phyloP scores from a whole-genome alignment of 2,797 vertebrate species.

The Acanthurus leucopareius region DNA sequence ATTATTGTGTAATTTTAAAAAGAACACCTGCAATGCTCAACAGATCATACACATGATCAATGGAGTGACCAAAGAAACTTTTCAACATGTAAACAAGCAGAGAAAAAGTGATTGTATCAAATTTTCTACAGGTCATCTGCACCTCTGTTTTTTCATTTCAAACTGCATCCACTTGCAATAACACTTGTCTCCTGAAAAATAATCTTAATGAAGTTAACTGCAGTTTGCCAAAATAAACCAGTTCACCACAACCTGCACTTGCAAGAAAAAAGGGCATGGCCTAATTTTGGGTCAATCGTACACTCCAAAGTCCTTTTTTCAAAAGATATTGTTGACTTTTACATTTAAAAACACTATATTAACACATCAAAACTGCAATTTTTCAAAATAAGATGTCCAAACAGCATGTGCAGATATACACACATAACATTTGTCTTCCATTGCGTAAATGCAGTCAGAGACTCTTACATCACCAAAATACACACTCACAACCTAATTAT shows the following conservation, averaged over 20 bases:
- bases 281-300: background rate
- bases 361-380: background rate
- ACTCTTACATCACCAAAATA: background rate
- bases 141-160: background rate
- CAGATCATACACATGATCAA: constrained; percentile 15
- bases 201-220: background rate
- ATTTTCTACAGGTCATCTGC: constrained; percentile 30
- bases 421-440: background rate
- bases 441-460: background rate
- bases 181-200: background rate
- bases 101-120: background rate
- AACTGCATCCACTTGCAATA: background rate
- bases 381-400: background rate
- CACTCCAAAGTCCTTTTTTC: background rate
- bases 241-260: background rate
- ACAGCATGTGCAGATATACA: background rate
- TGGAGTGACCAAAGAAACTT: constrained; percentile 19
- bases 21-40: background rate
- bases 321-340: background rate
- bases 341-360: background rate
- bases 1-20: constrained; percentile 34
- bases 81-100: constrained; percentile 23
- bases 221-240: background rate
- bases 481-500: background rate
- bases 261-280: background rate